These are phyloP conservation scores for Vulpes lagopus DNA, from an alignment of 2,113 vertebrate genomes.

Conservation along the genomic window DNA sequence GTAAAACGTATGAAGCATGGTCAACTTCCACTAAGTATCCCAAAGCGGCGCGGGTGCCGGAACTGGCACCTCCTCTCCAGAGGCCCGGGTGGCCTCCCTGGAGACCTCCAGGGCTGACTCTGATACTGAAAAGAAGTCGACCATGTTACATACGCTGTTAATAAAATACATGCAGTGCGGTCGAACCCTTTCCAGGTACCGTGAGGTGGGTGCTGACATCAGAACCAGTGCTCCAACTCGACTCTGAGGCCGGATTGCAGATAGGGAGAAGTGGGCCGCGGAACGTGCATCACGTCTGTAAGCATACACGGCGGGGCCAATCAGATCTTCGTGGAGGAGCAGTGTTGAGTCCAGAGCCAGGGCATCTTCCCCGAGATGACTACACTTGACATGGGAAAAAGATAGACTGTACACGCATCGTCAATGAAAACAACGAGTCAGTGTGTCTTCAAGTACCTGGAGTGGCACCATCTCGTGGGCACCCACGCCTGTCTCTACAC, in stretches of 20 bases:
- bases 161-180: slow-evolving; percentile 64
- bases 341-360: neutral
- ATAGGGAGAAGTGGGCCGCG: neutral
- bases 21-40: neutral
- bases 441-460: slow-evolving; percentile 33
- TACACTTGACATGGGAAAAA: neutral
- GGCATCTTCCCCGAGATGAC: neutral
- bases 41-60: neutral
- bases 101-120: neutral
- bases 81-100: neutral
- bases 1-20: slow-evolving; percentile 31
- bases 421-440: neutral
- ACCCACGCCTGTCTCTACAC: fast-evolving
- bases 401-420: neutral
- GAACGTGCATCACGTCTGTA: neutral
- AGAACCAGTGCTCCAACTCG: neutral
- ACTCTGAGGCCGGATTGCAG: neutral
- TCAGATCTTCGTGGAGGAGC: neutral
- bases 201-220: neutral
- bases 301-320: fast-evolving
- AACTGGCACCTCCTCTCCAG: neutral
- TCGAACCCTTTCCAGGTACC: slow-evolving; percentile 66
- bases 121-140: neutral
- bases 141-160: neutral
- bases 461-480: fast-evolving